Conservation (phyloP, 2,888 invertebrate genomes). For the Microplitis deprimator region DNA sequence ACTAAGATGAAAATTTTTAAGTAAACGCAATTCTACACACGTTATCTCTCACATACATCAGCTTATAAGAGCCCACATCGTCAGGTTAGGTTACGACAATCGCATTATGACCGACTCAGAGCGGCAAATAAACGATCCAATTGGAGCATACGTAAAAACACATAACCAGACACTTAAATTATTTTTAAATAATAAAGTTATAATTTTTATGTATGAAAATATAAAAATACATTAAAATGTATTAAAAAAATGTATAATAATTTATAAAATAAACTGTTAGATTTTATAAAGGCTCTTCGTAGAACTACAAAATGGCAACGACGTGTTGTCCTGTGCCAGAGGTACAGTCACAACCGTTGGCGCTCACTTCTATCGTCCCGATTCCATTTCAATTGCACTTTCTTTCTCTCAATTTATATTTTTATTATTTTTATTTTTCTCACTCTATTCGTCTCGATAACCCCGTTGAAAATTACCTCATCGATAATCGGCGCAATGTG, state of each 20-base stretch:
- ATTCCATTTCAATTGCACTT: constrained; percentile 42
- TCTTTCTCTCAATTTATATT: constrained; percentile 16
- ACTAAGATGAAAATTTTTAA: constrained; percentile 22
- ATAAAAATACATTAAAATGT: background rate
- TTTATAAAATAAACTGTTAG: constrained; percentile 22
- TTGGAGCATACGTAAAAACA: constrained; percentile 20
- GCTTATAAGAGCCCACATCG: constrained; percentile 16
- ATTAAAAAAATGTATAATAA: background rate
- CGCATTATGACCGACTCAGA: constrained; percentile 35
- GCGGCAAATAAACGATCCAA: constrained; percentile 35
- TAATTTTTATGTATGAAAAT: constrained; percentile 1
- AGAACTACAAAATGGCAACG: constrained; percentile 52
- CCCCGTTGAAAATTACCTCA: constrained; percentile 38
- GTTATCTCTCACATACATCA: constrained; percentile 31
- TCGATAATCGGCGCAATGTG: constrained; percentile 39
- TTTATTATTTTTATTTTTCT: constrained; percentile 22
- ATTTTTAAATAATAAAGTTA: background rate
- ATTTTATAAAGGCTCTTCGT: constrained; percentile 33
- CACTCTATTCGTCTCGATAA: constrained; percentile 38
- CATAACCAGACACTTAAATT: background rate
- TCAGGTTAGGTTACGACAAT: constrained; percentile 42
- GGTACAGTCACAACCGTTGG: constrained; percentile 35
- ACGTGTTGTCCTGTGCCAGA: constrained; percentile 36
- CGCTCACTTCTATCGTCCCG: constrained; percentile 37
- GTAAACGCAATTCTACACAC: constrained; percentile 21